phyloP scores from a whole-genome alignment of 2,797 vertebrate genomes.

The Orestias chungarensis region DNA sequence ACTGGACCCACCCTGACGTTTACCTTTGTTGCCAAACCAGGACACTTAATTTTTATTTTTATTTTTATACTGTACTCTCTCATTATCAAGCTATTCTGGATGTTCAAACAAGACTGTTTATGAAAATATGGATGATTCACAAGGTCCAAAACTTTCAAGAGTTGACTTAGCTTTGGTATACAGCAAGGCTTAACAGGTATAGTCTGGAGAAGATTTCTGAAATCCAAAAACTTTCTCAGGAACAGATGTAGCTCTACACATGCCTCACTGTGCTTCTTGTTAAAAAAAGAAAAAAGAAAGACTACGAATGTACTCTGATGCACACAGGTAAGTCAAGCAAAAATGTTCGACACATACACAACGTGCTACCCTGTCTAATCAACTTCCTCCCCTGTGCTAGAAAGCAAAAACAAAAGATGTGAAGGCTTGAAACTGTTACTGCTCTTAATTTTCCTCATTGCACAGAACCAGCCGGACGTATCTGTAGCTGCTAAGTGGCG shows the following conservation, averaged over 20 bases:
- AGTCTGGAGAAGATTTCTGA: conserved; percentile 56
- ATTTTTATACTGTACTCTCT: conserved; percentile 37
- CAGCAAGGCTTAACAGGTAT: conserved; percentile 36
- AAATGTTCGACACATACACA: conserved; percentile 34
- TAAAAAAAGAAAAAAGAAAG: conserved; percentile 37
- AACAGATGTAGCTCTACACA: conserved; percentile 65
- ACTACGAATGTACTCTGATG: conserved; percentile 57
- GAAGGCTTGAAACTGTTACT: conserved; percentile 82
- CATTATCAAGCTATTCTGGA: conserved; percentile 32
- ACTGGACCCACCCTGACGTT: not conserved
- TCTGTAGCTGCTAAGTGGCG: conserved; percentile 74
- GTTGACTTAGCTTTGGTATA: conserved; percentile 22
- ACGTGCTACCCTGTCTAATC: conserved; percentile 5
- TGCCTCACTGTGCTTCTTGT: conserved; percentile 41
- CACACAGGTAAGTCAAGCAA: conserved; percentile 48
- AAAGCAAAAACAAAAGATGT: conserved; percentile 52
- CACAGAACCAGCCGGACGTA: conserved; percentile 61
- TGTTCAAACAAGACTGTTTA: conserved; percentile 52
- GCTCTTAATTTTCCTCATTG: conserved; percentile 69
- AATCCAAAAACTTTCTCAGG: conserved; percentile 76
- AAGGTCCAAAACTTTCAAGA: conserved; percentile 23
- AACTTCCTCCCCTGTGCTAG: conserved; percentile 56
- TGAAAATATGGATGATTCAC: conserved; percentile 10
- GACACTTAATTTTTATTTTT: conserved; percentile 24
- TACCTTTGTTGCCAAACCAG: not conserved